Conservation (phyloP, 2,888 invertebrate genomes). For the Xestobium rufovillosum region DNA sequence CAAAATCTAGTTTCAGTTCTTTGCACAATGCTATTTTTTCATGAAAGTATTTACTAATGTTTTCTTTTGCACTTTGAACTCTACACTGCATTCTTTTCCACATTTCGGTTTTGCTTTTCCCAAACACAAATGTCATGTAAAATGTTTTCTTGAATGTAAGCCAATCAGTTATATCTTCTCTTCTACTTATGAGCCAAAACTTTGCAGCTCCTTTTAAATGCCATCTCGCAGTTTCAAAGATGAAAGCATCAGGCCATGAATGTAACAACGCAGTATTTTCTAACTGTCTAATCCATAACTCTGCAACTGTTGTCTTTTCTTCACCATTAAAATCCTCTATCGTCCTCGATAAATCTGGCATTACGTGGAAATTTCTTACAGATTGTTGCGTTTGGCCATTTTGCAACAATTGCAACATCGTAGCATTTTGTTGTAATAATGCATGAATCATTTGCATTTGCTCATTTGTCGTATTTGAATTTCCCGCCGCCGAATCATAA, state of each 20-base stretch:
- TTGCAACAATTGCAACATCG: no score
- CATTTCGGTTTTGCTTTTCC: no score
- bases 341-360: constrained; percentile 12
- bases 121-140: no score
- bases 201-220: constrained; percentile 15
- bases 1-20: constrained; percentile 7
- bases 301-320: constrained; percentile 1
- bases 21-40: constrained; percentile 11
- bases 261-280: constrained; percentile 14
- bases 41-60: constrained; percentile 9
- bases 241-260: constrained; percentile 17
- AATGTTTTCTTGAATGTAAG: no score
- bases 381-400: constrained; percentile 96
- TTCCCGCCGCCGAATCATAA: no score
- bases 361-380: constrained; percentile 64
- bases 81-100: no score
- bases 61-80: no score
- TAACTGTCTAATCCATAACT: constrained; percentile 13
- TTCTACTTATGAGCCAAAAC: no score
- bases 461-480: no score
- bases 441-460: no score
- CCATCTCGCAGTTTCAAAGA: constrained; percentile 18
- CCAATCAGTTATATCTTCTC: no score
- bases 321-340: constrained; percentile 10
- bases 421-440: no score